Percentiles rank a stretch among this genome's conserved stretches.
phyloP scores from a whole-genome alignment of 2,113 vertebrate species.

The Pseudopipra pipra region DNA sequence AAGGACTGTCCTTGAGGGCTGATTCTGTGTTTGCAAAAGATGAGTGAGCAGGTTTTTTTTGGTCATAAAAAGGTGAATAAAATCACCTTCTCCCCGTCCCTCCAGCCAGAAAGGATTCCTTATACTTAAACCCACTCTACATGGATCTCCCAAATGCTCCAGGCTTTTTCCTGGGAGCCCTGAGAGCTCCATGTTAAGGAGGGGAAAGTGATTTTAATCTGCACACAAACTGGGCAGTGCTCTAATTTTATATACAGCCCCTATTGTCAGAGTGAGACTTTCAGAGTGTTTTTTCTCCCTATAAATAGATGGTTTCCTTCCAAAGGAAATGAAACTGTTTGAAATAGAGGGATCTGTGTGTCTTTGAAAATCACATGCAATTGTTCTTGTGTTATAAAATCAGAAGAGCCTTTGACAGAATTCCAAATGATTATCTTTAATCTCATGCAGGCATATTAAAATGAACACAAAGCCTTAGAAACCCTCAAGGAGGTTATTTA shows the following conservation, averaged over 20 bases:
- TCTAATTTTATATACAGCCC: slow-evolving; percentile 57
- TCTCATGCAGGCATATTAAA: slow-evolving; percentile 49
- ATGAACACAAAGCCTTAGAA: slow-evolving; percentile 40
- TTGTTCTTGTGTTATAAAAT: slow-evolving; percentile 71
- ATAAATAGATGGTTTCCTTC: slow-evolving; percentile 72
- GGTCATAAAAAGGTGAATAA: neutral
- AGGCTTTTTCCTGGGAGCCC: slow-evolving; percentile 17
- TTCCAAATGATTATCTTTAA: slow-evolving; percentile 59
- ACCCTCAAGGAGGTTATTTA: slow-evolving; percentile 15
- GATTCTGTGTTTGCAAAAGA: neutral
- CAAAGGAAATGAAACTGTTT: slow-evolving; percentile 67
- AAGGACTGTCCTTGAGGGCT: neutral
- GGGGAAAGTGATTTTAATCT: slow-evolving; percentile 34
- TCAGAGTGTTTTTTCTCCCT: slow-evolving; percentile 59
- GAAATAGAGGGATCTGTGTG: slow-evolving; percentile 54
- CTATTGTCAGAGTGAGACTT: slow-evolving; percentile 57
- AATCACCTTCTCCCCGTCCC: neutral
- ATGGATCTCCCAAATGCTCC: neutral
- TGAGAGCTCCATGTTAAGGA: slow-evolving; percentile 17
- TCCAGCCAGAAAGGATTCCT: neutral
- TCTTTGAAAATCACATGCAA: slow-evolving; percentile 74
- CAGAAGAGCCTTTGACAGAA: slow-evolving; percentile 60
- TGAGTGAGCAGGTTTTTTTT: neutral
- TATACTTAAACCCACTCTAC: neutral
- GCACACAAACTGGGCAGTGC: neutral